A percentile compares a stretch with the other conserved stretches of the same genome.
These are phyloP conservation scores for Parasteatoda tepidariorum DNA, from an alignment of 1,140 invertebrate species.

Conservation along the genomic window DNA sequence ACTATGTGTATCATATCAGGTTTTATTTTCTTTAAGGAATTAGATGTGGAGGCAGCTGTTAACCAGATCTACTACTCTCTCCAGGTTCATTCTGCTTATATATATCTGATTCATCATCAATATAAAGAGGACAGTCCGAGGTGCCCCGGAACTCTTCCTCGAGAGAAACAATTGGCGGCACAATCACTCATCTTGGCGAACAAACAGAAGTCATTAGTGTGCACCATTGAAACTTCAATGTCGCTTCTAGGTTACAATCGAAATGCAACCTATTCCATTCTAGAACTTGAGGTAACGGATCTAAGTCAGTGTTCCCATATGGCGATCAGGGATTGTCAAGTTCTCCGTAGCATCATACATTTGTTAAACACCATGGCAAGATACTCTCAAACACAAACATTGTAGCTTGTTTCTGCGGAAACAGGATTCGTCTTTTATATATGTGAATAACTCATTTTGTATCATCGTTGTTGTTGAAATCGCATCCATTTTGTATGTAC, in stretches of 20 bases:
- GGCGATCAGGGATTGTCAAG: constrained; percentile 41
- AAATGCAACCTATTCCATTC: not conserved
- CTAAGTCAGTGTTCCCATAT: constrained; percentile 25
- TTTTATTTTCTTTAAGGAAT: constrained; percentile 11
- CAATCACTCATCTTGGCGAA: constrained; percentile 8
- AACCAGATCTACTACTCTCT: constrained; percentile 32
- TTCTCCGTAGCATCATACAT: constrained; percentile 21
- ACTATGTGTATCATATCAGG: too few species aligned
- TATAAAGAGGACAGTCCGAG: not conserved
- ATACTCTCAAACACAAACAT: not conserved
- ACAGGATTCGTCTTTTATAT: too few species aligned
- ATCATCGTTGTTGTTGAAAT: too few species aligned
- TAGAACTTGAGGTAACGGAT: not conserved
- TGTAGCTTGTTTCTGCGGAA: too few species aligned
- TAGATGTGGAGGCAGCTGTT: constrained; percentile 1
- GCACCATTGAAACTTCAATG: constrained; percentile 6
- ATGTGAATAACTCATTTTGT: too few species aligned
- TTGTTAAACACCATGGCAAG: constrained; percentile 10
- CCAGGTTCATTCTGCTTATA: constrained; percentile 10
- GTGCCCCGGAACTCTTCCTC: not conserved
- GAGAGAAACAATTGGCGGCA: not conserved
- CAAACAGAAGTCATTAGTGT: constrained; percentile 45
- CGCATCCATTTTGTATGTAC: too few species aligned
- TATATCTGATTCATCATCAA: constrained; percentile 39
- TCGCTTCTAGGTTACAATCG: constrained; percentile 16